A percentile compares a stretch with the other conserved stretches of the same genome.
Conservation (phyloP, 2,797 vertebrate genomes). For the Triplophysa bombifrons region DNA sequence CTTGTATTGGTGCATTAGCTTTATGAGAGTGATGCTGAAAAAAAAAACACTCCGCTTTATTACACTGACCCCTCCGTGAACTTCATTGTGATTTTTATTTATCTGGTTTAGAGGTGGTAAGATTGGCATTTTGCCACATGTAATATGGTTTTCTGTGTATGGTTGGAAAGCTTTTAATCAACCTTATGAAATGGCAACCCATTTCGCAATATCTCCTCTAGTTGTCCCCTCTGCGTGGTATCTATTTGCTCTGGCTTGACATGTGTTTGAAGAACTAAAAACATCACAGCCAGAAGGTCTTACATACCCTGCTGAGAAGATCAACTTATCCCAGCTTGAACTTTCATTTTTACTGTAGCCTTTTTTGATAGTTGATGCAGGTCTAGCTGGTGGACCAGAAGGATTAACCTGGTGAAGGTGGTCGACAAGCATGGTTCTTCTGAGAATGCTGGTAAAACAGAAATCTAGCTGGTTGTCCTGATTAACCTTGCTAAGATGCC, state of each 20-base stretch:
- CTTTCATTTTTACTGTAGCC: neutral
- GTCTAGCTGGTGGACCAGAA: neutral
- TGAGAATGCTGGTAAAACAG: neutral
- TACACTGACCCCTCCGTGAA: neutral
- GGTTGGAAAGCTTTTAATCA: conserved; percentile 58
- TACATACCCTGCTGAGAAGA: neutral
- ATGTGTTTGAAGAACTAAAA: neutral
- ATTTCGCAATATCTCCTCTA: conserved; percentile 23
- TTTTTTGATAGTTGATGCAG: neutral
- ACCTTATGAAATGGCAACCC: conserved; percentile 53
- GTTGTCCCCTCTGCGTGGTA: neutral
- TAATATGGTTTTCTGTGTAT: conserved; percentile 44
- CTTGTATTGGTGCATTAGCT: conserved; percentile 26
- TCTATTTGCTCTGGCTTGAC: neutral
- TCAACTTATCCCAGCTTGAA: neutral
- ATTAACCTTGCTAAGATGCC: neutral
- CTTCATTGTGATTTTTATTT: neutral
- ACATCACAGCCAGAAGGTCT: neutral
- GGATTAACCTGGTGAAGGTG: neutral
- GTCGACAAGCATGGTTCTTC: neutral
- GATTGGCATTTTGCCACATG: conserved; percentile 31
- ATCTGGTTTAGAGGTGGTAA: conserved; percentile 6
- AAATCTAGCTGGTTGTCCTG: neutral
- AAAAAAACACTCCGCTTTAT: conserved; percentile 6
- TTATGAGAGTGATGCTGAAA: conserved; percentile 5